These are phyloP conservation scores for Nanger granti DNA, from an alignment of 2,113 vertebrate species.

Conservation along the genomic window DNA sequence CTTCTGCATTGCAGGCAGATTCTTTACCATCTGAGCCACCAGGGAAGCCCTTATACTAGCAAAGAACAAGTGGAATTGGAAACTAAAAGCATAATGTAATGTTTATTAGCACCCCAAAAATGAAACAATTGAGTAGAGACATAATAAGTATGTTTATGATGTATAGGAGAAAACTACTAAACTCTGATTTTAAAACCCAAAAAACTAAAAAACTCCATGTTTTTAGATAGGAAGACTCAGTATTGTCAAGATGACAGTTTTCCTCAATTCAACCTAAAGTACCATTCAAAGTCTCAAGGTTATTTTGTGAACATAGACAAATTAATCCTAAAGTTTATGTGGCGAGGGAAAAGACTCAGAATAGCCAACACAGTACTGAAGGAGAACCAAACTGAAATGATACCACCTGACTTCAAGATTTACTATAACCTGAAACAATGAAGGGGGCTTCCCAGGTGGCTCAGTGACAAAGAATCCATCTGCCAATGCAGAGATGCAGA, in stretches of 20 bases:
- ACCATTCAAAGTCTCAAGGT: background rate
- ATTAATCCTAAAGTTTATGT: background rate
- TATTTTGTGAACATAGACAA: background rate
- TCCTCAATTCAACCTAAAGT: background rate
- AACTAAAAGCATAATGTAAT: background rate
- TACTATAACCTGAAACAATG: background rate
- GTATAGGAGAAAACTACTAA: background rate
- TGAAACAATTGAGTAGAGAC: background rate
- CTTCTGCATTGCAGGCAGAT: background rate
- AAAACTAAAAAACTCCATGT: background rate
- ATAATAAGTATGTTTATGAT: background rate
- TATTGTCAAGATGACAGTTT: background rate
- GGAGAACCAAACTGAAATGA: background rate
- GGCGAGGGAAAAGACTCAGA: background rate
- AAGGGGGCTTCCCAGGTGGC: background rate
- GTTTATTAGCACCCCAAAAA: background rate
- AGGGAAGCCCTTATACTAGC: background rate
- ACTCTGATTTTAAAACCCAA: background rate
- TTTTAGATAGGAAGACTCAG: background rate
- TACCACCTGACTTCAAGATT: background rate
- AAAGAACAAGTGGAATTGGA: background rate
- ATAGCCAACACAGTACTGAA: background rate
- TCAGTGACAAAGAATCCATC: background rate
- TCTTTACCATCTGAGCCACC: background rate
- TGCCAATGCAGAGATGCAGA: background rate